Evolutionary conservation across 2,113 vertebrate genomes (phyloP).

Genomic region (Sinocyclocheilus grahami): DNA sequence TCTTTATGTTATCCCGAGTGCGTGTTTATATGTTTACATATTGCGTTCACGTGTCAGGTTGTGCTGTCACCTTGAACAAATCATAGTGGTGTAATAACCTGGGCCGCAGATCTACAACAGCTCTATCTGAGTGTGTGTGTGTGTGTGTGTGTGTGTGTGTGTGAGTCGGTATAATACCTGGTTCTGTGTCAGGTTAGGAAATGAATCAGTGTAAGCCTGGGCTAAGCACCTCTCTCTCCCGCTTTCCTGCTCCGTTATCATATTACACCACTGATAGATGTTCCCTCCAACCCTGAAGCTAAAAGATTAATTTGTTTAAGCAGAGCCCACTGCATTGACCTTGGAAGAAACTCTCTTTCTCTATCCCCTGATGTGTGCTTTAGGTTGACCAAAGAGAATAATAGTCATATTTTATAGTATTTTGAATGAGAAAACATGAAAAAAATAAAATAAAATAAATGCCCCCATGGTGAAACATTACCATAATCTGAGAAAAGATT

Average conservation of each 20-base stretch:
- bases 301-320: constrained; percentile 76
- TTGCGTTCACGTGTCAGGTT: constrained; percentile 5
- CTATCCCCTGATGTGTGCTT: neutral
- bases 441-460: neutral
- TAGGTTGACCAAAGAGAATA: neutral
- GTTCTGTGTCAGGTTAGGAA: constrained; percentile 64
- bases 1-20: neutral
- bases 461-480: neutral
- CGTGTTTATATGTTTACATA: constrained; percentile 24
- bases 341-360: constrained; percentile 56
- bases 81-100: constrained; percentile 29
- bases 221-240: constrained; percentile 58
- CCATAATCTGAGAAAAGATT: neutral
- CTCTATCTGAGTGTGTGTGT: neutral
- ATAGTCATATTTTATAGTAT: neutral
- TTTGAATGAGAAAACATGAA: neutral
- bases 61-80: constrained; percentile 36
- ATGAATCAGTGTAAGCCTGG: constrained; percentile 60
- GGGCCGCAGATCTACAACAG: constrained; percentile 24
- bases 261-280: constrained; percentile 70
- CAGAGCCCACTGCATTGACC: constrained; percentile 67
- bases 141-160: neutral
- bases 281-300: constrained; percentile 65
- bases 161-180: constrained; percentile 46
- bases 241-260: constrained; percentile 66